Evolutionary conservation across 2,113 vertebrate species (phyloP).

Genomic region (Lamprologus tigripictilis): DNA sequence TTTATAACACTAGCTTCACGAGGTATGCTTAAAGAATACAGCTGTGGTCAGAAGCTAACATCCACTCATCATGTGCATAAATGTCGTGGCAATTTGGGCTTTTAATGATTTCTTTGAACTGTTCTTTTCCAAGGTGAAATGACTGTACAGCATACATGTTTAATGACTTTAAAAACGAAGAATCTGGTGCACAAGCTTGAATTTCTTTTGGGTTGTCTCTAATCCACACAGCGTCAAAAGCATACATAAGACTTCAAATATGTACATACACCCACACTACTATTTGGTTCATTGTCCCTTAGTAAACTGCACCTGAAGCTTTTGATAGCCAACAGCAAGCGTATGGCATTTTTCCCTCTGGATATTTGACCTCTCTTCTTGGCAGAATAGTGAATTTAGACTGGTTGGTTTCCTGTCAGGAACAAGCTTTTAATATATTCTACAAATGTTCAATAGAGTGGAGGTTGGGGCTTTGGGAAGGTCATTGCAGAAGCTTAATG

Average conservation of each 20-base stretch:
- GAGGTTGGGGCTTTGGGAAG: not conserved
- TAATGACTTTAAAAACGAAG: not conserved
- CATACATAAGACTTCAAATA: not conserved
- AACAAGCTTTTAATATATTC: not conserved
- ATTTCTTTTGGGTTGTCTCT: not conserved
- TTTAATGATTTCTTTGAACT: not conserved
- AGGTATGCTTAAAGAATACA: not conserved
- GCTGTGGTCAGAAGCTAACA: not conserved
- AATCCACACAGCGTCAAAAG: not conserved
- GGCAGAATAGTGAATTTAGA: not conserved
- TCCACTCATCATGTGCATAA: not conserved
- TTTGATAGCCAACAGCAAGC: not conserved
- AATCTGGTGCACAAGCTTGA: not conserved
- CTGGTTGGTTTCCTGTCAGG: not conserved
- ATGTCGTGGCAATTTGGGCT: not conserved
- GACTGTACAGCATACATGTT: not conserved
- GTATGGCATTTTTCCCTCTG: not conserved
- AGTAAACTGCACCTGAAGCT: not conserved
- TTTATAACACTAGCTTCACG: not conserved
- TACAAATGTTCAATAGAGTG: not conserved
- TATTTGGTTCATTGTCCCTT: not conserved
- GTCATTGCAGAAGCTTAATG: not conserved
- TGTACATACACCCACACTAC: not conserved
- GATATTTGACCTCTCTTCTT: not conserved
- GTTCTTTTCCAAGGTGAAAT: not conserved